Evolutionary conservation across 2,113 vertebrate species (phyloP), one percentile per base, ranked within the genome.

Genomic region (Pongo abelii): DNA sequence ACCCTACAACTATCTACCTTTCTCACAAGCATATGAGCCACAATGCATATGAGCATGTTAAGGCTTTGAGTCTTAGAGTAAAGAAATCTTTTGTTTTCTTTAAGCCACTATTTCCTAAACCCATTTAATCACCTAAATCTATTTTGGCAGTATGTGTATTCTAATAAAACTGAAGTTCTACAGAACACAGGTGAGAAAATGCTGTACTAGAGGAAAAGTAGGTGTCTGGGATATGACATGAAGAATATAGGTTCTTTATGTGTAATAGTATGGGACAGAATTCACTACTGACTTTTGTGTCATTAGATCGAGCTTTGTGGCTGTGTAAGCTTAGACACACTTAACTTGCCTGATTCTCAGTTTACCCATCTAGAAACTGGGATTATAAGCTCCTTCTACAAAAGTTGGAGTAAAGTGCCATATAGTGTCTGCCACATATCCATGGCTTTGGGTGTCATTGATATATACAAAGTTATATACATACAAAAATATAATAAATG

Each of bases 11-110:
- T 6, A 35, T 55, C 20, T 27, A 30, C 22, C 8, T 13, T 52
- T 75, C 87, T 57, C 69, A 67, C 50, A 84, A 55, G 52, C 6
- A 0, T 12, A 12, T 2, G 10, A 40, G 86, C 55, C 83, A 84
- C 52, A 74, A 3, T 7, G 55, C 35, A 59, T 0, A 0, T 0
- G 30, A 59, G 35, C 78, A 59, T 1, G 35, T 5, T 22, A 43
- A 46, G 70, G 64, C 69, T 85, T 61, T 35, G 80, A n/a, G 23
- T 52, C 48, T 89, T 61, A 80, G 84, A 80, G n/a, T 61, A 84
- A 89, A 80, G 38, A 81, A 61, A 61, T 61, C 18, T 27, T 97
- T 52, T 85, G 52, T 83, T 79, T 93, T 88, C n/a, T 40, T 88
- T 88, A 75, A 75, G 46, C 22, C 22, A 59, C 25, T 64, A 70